These are phyloP conservation scores for Plebejus anna DNA, from an alignment of 2,888 invertebrate genomes.

Conservation along the genomic window DNA sequence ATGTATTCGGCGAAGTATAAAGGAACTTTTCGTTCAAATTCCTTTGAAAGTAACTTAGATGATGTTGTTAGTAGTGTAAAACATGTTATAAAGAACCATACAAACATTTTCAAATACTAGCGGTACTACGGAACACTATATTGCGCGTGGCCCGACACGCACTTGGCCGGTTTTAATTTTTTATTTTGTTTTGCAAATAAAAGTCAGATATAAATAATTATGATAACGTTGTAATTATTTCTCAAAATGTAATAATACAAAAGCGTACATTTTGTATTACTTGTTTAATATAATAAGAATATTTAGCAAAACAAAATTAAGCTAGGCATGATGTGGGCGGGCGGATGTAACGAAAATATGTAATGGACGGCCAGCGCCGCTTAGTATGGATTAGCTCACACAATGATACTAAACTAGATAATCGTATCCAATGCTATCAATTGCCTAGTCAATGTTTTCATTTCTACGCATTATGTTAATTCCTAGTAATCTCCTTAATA, in stretches of 20 bases:
- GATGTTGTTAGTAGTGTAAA: too few relatives aligned
- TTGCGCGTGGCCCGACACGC: too few relatives aligned
- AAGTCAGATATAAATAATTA: too few relatives aligned
- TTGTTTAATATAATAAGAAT: not conserved
- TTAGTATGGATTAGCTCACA: not conserved
- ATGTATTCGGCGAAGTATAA: too few relatives aligned
- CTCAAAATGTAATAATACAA: not conserved
- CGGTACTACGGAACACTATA: too few relatives aligned
- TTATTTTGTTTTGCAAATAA: too few relatives aligned
- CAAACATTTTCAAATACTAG: too few relatives aligned
- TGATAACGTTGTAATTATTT: too few relatives aligned
- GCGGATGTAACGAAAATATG: not conserved
- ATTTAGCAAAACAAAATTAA: not conserved
- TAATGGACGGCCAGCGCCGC: not conserved
- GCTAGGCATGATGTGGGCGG: not conserved
- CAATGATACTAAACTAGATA: not conserved
- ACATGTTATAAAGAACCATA: too few relatives aligned
- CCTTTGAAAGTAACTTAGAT: too few relatives aligned
- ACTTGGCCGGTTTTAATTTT: too few relatives aligned
- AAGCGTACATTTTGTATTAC: not conserved
- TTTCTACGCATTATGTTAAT: not conserved
- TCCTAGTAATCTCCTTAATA: not conserved
- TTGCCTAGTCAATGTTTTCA: constrained; percentile 9
- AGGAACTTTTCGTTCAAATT: too few relatives aligned
- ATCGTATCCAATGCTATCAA: not conserved